phyloP scores from a whole-genome alignment of 2,113 vertebrate species.

The Lamprotornis superbus region DNA sequence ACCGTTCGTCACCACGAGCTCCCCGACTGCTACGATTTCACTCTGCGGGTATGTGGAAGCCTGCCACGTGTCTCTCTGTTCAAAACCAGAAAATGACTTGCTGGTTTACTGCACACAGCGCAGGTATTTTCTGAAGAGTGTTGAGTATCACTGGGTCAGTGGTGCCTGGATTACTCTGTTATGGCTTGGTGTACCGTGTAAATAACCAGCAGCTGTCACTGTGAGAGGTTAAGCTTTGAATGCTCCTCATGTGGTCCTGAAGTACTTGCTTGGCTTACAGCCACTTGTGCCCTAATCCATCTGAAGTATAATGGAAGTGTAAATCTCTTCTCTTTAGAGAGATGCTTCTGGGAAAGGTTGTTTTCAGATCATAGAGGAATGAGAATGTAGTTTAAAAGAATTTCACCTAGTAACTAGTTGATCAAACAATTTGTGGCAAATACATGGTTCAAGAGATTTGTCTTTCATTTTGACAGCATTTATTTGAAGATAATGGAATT shows the following conservation, averaged over 20 bases:
- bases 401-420: neutral
- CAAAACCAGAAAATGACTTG: neutral
- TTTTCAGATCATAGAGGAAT: neutral
- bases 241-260: neutral
- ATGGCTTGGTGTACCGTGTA: neutral
- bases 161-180: neutral
- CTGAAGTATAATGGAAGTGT: neutral
- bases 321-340: neutral
- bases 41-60: conserved; percentile 76
- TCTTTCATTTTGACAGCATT: neutral
- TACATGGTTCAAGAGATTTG: neutral
- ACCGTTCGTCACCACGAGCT: conserved; percentile 89
- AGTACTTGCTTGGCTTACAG: neutral
- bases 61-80: neutral
- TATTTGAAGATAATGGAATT: neutral
- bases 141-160: neutral
- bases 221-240: neutral
- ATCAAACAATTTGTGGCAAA: neutral
- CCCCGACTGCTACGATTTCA: conserved; percentile 93
- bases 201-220: neutral
- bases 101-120: neutral
- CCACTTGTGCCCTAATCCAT: neutral
- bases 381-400: neutral
- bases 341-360: neutral
- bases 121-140: neutral